Percentiles rank a stretch among this genome's conserved stretches.
These are phyloP conservation scores for Betta splendens DNA, from an alignment of 2,797 vertebrate genomes.

Conservation along the genomic window DNA sequence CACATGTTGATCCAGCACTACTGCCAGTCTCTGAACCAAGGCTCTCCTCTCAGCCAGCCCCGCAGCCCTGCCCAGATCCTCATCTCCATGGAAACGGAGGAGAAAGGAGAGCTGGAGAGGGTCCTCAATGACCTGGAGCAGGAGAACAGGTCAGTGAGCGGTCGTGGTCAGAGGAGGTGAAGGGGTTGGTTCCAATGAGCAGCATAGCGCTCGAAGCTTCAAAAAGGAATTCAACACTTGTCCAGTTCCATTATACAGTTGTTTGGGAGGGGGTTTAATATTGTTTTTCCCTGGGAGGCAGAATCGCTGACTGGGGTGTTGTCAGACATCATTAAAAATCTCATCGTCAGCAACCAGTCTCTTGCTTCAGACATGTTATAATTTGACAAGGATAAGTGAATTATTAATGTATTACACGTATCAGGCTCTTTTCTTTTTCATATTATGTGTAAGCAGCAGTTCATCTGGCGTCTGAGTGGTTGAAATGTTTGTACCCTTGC, in stretches of 20 bases:
- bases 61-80: constrained; percentile 99
- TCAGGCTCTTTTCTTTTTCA: too few relatives aligned
- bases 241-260: not conserved
- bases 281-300: too few relatives aligned
- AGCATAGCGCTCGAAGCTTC: not conserved
- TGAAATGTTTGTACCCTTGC: too few relatives aligned
- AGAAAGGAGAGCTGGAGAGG: constrained; percentile 96
- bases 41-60: constrained; percentile 97
- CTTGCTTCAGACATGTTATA: too few relatives aligned
- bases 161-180: not conserved
- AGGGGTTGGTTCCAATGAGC: not conserved
- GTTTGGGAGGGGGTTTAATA: not conserved
- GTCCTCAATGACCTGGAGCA: constrained; percentile 96
- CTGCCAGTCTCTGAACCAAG: constrained; percentile 99
- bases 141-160: constrained; percentile 90
- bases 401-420: too few relatives aligned
- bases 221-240: not conserved
- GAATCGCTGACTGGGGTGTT: too few relatives aligned
- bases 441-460: too few relatives aligned
- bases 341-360: too few relatives aligned
- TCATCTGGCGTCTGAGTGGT: too few relatives aligned
- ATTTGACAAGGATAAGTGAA: too few relatives aligned
- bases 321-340: too few relatives aligned
- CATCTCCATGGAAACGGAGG: constrained; percentile 98
- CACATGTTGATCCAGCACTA: constrained; percentile 99